These are phyloP conservation scores for Perizoma flavofasciatum DNA, from an alignment of 2,888 invertebrate genomes.

Conservation along the genomic window DNA sequence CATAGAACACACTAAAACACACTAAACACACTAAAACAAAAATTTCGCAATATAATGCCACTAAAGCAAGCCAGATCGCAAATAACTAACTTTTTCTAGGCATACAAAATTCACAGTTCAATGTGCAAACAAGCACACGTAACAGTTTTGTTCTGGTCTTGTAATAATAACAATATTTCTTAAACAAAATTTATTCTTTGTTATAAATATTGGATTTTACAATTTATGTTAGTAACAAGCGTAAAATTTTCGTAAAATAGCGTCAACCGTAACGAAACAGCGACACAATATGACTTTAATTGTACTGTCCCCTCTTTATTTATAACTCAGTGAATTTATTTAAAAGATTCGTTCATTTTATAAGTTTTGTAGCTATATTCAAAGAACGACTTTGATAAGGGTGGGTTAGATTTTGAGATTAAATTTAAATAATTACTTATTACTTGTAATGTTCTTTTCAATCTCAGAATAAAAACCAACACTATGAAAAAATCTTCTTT, in stretches of 20 bases:
- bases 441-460: constrained; percentile 5
- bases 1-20: not conserved
- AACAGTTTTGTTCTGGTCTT: constrained; percentile 33
- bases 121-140: constrained; percentile 32
- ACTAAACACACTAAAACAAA: not conserved
- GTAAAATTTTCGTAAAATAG: constrained; percentile 49
- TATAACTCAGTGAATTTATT: constrained; percentile 34
- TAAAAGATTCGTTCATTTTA: constrained; percentile 18
- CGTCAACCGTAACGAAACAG: constrained; percentile 52
- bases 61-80: constrained; percentile 25
- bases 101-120: constrained; percentile 31
- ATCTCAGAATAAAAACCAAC: too few species aligned
- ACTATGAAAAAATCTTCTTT: too few species aligned
- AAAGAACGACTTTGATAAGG: constrained; percentile 25
- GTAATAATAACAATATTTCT: constrained; percentile 38
- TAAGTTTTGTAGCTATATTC: constrained; percentile 14
- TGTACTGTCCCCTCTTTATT: constrained; percentile 47
- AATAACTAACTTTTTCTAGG: constrained; percentile 12
- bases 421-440: constrained; percentile 11
- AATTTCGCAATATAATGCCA: constrained; percentile 10
- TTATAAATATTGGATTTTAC: constrained; percentile 61
- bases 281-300: constrained; percentile 59
- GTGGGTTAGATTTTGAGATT: constrained; percentile 17
- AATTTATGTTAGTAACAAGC: constrained; percentile 52
- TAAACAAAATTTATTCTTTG: constrained; percentile 39